phyloP scores from a whole-genome alignment of 2,888 invertebrate genomes.

The Pristionchus fissidentatus region DNA sequence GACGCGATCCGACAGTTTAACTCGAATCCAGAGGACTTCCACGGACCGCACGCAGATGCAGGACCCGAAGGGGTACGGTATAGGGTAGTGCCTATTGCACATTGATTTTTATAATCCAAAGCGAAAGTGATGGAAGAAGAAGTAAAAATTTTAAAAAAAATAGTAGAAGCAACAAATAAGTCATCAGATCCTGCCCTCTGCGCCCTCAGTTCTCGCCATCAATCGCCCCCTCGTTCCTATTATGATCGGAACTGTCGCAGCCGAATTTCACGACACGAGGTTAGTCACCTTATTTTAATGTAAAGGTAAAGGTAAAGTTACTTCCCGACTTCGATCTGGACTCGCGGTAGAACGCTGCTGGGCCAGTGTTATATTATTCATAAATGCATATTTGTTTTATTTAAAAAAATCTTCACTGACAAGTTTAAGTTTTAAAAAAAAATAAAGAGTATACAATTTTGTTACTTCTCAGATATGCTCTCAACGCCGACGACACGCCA shows the following conservation, averaged over 20 bases:
- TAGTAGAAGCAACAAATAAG: neutral
- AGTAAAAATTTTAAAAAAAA: neutral
- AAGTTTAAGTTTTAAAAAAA: neutral
- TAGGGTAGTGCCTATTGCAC: too few relatives aligned
- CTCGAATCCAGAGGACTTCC: neutral
- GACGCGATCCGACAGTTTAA: neutral
- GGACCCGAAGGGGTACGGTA: slow-evolving; percentile 42
- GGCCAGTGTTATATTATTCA: too few relatives aligned
- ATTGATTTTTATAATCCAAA: too few relatives aligned
- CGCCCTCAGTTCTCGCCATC: neutral
- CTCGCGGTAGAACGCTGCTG: too few relatives aligned
- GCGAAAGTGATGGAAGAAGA: neutral
- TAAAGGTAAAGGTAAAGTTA: neutral
- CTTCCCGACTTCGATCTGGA: neutral
- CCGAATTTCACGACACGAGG: slow-evolving; percentile 34
- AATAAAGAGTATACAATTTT: neutral
- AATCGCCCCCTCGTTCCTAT: neutral
- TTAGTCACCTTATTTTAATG: neutral
- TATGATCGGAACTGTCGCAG: slow-evolving; percentile 31
- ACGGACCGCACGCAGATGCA: slow-evolving; percentile 20
- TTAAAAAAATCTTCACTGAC: too few relatives aligned
- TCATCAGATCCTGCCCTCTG: slow-evolving; percentile 1
- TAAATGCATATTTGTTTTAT: too few relatives aligned
- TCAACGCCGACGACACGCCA: neutral
- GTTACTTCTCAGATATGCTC: neutral